Conservation (phyloP, 2,113 vertebrate genomes). For the Pongo abelii region DNA sequence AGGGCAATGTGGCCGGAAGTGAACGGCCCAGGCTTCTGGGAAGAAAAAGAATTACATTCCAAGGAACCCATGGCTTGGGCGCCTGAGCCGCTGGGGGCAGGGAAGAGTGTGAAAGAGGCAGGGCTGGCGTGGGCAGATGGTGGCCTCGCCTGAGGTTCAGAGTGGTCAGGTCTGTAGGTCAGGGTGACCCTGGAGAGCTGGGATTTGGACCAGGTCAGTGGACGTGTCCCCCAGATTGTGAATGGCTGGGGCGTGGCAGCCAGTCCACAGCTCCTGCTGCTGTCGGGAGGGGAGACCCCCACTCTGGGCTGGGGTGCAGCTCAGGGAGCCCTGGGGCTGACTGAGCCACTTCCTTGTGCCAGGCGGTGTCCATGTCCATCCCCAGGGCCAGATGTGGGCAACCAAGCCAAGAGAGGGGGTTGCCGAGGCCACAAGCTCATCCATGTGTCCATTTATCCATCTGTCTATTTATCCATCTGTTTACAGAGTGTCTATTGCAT, state of each 20-base stretch:
- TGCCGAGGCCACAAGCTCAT: background rate
- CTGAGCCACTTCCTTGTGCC: too few species aligned
- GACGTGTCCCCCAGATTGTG: constrained; percentile 67
- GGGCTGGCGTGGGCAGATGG: constrained; percentile 76
- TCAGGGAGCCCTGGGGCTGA: background rate
- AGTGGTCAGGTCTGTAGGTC: background rate
- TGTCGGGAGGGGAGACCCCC: background rate
- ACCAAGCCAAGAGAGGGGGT: background rate
- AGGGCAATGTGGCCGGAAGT: constrained; percentile 76
- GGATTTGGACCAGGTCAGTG: constrained; percentile 48
- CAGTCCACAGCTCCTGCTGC: background rate
- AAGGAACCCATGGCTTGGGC: constrained; percentile 82
- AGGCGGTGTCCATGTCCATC: background rate
- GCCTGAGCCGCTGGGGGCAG: constrained; percentile 4
- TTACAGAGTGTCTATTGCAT: background rate
- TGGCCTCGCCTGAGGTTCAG: constrained; percentile 65
- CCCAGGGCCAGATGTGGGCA: background rate
- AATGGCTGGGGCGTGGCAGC: background rate
- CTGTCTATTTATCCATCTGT: background rate
- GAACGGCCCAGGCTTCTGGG: constrained; percentile 83
- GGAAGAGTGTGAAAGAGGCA: background rate
- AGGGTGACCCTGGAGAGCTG: background rate
- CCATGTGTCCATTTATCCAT: background rate
- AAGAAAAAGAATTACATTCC: constrained; percentile 86
- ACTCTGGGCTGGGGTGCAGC: too few species aligned